A percentile compares a stretch with the other conserved stretches of the same genome.
phyloP scores from a whole-genome alignment of 2,888 invertebrate genomes.

The Patella pellucida region DNA sequence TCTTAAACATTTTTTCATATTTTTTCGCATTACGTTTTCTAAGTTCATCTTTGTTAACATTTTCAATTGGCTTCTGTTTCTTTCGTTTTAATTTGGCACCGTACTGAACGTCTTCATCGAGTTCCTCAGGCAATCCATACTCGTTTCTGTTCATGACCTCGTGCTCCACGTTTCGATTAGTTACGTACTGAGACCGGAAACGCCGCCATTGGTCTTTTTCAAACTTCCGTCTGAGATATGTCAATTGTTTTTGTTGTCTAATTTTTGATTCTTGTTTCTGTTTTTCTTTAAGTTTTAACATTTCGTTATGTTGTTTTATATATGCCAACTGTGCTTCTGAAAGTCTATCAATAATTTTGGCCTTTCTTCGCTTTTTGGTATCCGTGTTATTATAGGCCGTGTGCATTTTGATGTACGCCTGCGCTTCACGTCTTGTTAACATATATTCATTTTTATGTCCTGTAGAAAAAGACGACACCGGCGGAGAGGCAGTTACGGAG shows the following conservation, averaged over 20 bases:
- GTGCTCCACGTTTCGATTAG: constrained; percentile 55
- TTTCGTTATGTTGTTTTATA: not conserved
- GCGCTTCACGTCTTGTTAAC: constrained; percentile 46
- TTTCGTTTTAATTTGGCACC: not conserved
- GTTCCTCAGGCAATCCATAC: constrained; percentile 56
- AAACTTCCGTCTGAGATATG: constrained; percentile 47
- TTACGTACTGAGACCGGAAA: constrained; percentile 62
- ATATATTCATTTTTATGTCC: constrained; percentile 22
- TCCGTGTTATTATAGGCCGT: constrained; percentile 38
- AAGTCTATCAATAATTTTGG: constrained; percentile 49
- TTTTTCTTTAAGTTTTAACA: not conserved
- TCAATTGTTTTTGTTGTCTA: constrained; percentile 39
- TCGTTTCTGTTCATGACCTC: constrained; percentile 48
- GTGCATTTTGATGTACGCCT: constrained; percentile 49
- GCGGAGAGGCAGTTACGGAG: not conserved
- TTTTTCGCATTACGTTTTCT: constrained; percentile 41
- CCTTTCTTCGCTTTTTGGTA: constrained; percentile 39
- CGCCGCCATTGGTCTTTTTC: constrained; percentile 52
- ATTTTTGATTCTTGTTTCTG: constrained; percentile 21
- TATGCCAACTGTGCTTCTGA: constrained; percentile 42
- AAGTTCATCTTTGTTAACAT: constrained; percentile 9
- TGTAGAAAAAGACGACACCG: not conserved
- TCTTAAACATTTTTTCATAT: constrained; percentile 47
- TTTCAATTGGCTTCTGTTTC: not conserved
- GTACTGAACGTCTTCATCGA: constrained; percentile 17